Base-by-base conservation (phyloP, 2,888 invertebrate genomes). In the Siphlonurus alternatus region DNA sequence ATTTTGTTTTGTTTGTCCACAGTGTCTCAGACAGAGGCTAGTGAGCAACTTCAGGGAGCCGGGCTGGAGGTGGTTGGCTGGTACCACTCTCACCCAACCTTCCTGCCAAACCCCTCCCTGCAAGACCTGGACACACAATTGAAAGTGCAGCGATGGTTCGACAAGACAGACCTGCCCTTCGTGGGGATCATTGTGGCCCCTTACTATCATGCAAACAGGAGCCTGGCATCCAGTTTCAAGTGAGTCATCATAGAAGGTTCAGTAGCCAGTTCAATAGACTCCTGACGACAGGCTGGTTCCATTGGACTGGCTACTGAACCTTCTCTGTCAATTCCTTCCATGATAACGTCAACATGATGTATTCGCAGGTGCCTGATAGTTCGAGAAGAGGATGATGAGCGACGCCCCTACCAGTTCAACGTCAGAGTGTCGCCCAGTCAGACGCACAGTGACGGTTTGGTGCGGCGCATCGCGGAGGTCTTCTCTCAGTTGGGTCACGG, bases 21-120 rank as follows among this genome's bases (percentile, higher is more conserved):
- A 80, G 79, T 85, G 22, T 83, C 83, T 2, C 83, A 87, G 72
- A 80, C 84, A 2, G 74, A 73, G 66, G 85, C 86, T 1, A 82
- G 83, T 63, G 82, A 83, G 68, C 71, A 71, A 25, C 79, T 88
- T 24, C 75, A 76, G 2, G 66, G 71, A 15, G 72, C 72, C 20
- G 81, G 81, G 2, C 72, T 76, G 69, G 72, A 75, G 22, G 80
- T 85, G 64, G 78, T 84, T 65, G 88, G 86, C 23, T 88, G 89
- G 89, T 88, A 87, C 75, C 88, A 88, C 78, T 87, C 88, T 25
- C 88, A 88, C 77, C 88, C 88, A 1, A 76, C 77, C 23, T 88
- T 88, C 76, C 79, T 82, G 2, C 81, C 86, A 0, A 80, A 83
- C 71, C 89, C 89, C 0, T 88, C 88, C 0, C 77, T 81, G 20